Evolutionary conservation across 2,113 vertebrate species (phyloP).

Genomic region (Calidris pugnax): DNA sequence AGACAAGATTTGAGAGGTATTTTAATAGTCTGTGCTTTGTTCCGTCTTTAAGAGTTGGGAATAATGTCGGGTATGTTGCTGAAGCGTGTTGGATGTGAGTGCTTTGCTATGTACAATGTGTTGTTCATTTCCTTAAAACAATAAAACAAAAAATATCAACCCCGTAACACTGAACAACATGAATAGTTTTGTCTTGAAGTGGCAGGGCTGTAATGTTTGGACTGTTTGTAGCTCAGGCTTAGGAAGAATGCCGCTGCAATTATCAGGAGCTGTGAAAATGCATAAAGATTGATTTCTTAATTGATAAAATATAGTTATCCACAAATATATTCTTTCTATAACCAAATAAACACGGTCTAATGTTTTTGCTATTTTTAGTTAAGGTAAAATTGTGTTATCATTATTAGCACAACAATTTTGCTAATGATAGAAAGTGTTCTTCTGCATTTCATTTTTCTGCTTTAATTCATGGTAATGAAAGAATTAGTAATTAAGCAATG

Average conservation of each 20-base stretch:
- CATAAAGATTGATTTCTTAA: neutral
- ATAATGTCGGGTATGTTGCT: neutral
- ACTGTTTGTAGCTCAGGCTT: neutral
- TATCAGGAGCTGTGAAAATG: neutral
- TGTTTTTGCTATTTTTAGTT: neutral
- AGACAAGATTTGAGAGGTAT: neutral
- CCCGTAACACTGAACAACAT: neutral
- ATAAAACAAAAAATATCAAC: neutral
- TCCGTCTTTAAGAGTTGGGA: neutral
- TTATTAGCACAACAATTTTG: neutral
- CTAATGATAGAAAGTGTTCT: neutral
- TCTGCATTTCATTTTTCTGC: neutral
- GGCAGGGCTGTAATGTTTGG: neutral
- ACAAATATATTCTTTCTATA: neutral
- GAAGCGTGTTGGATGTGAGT: neutral
- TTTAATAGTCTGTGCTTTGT: neutral
- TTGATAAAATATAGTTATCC: neutral
- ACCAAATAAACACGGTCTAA: neutral
- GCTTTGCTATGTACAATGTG: neutral
- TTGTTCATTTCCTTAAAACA: neutral
- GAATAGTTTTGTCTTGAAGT: neutral
- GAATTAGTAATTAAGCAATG: neutral
- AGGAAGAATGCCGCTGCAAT: neutral
- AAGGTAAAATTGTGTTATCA: neutral
- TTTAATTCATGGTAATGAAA: neutral